A percentile compares a stretch with the other conserved stretches of the same genome.
These are phyloP conservation scores for Xylocopa sonorina DNA, from an alignment of 1,140 invertebrate genomes.

Conservation along the genomic window DNA sequence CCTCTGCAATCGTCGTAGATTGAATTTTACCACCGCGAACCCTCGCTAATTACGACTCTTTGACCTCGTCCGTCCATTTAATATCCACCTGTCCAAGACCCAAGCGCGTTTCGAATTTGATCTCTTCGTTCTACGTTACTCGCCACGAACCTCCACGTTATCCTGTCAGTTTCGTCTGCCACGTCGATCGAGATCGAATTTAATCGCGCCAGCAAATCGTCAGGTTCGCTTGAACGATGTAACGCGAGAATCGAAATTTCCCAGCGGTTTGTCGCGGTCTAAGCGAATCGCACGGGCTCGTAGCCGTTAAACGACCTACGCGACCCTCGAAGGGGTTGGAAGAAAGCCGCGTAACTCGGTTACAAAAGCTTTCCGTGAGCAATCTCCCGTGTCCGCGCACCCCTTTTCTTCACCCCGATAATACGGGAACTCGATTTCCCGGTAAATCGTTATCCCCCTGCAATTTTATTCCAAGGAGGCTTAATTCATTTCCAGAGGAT, in stretches of 20 bases:
- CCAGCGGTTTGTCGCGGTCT: not conserved
- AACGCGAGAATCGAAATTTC: not conserved
- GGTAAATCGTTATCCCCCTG: conserved; percentile 57
- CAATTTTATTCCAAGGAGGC: conserved; percentile 58
- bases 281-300: not conserved
- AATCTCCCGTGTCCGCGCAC: not conserved
- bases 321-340: not conserved
- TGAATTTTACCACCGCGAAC: conserved; percentile 48
- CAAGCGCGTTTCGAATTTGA: conserved; percentile 1
- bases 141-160: no score
- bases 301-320: not conserved
- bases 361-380: conserved; percentile 44
- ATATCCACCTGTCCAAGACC: not conserved
- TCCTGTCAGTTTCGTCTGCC: no score
- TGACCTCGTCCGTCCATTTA: conserved; percentile 18
- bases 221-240: no score
- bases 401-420: conserved; percentile 42
- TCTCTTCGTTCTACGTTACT: no score
- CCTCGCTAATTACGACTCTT: conserved; percentile 49
- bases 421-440: conserved; percentile 56
- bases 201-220: no score
- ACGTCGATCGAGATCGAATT: no score
- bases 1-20: conserved; percentile 38
- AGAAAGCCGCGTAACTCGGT: conserved; percentile 25
- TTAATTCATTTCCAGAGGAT: conserved; percentile 63